Base-by-base conservation (phyloP, 2,113 vertebrate species). In the Nothobranchius furzeri region DNA sequence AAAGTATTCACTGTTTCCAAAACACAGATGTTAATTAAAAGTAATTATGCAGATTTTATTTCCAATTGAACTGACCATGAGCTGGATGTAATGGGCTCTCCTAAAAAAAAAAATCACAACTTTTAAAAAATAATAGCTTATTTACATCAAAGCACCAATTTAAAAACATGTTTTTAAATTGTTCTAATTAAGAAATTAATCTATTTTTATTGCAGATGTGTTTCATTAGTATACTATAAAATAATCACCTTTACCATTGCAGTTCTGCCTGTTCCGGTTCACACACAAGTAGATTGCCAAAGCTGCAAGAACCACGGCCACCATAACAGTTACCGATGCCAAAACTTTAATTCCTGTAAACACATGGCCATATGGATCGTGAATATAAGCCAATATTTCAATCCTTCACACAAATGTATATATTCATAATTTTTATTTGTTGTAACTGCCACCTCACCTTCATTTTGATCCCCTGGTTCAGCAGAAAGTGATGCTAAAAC, bases 261-360 rank as follows among this genome's bases (percentile, higher is more conserved):
- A 64, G 46, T 36, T 68, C 40, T 71, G 87, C 83, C 55, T 88
- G 58, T 66, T 87, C 46, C 72, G 11, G 48, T 66, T 86, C 30
- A 89, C 14, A 66, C 88, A 90, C 48, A 92, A 64, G 54, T 78
- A 91, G 59, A 84, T 30, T 0, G 88, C 83, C 56, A 89, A 6
- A 17, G 57, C 75, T 20, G 81, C 60, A 36, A 93, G 75, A 46
- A 89, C 62, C 37, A 70, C n/a, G 37, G 83, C 88, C n/a, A 90
- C 88, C 55, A 68, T 65, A 37, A 91, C 54, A 0, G 81, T 81
- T n/a, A 81, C 76, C 45, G 81, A 64, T 54, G 91, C 89, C 75
- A 94, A 68, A 47, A 89, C 67, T 69, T 83, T 88, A 43, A 90
- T 85, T 74, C 85, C 89, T 36, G 46, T 68, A 30, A 83, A 71